Evolutionary conservation across 2,888 invertebrate species (phyloP), one percentile per base, ranked within the genome.

Genomic region (Nycteola revayana): DNA sequence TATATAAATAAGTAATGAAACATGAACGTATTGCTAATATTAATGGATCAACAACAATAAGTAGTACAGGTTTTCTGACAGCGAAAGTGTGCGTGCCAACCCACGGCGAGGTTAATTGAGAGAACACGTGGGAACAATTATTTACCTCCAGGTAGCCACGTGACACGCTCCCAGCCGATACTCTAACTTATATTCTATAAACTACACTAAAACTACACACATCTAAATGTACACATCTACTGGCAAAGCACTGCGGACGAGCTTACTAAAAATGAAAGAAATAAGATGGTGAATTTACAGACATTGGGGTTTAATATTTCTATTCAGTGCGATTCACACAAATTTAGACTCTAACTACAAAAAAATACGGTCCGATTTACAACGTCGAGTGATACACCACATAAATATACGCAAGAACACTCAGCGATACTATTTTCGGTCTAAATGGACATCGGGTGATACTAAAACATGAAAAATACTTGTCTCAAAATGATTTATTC

Each of bases 201-300:
- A n/a, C n/a, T n/a, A n/a, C n/a, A 43, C 44, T 51, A 53, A 54
- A 51, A 54, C 60, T 54, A 62, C 55, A 48, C 37, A 55, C 32
- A 55, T 32, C 46, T 18, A 31, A 48, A 60, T 46, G 47, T 57
- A 69, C 52, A 74, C 50, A 63, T 59, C 66, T 64, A 74, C 72
- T 66, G 63, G 78, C 75, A 63, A 81, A 78, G 84, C 86, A 75
- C 67, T 83, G 83, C 81, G 65, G 79, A 79, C 69, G 66, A 75
- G 71, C 80, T 78, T 80, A 82, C 81, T 82, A 83, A 84, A 85
- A 86, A 83, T 82, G 77, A 84, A 14, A 84, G 81, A 82, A 84
- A 80, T 81, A 82, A 80, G 75, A 85, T 75, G 61, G 75, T 75
- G 75, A 82, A 80, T 85, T 83, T 83, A 76, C 84, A 82, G 85